Evolutionary conservation across 2,113 vertebrate species (phyloP).

Genomic region (Anarhynchus alexandrinus): DNA sequence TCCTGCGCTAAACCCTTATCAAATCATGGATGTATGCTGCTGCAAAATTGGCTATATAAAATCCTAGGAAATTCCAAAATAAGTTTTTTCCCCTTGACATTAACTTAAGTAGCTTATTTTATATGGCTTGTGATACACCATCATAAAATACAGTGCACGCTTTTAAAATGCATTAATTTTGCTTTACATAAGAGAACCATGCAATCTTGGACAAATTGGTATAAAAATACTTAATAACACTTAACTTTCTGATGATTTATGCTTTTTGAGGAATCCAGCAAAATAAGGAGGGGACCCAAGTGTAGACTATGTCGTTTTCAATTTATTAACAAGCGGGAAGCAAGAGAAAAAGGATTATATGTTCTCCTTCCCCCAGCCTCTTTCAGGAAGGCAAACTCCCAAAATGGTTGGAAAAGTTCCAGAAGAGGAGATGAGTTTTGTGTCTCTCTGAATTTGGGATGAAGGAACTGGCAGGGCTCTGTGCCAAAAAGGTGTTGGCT

Average conservation of each 20-base stretch:
- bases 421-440: constrained; percentile 27
- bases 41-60: background rate
- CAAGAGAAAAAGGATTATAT: background rate
- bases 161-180: background rate
- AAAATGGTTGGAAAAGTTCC: background rate
- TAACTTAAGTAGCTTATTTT: background rate
- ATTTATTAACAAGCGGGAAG: constrained; percentile 2
- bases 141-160: background rate
- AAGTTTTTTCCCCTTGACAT: background rate
- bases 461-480: constrained; percentile 31
- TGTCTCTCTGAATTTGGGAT: constrained; percentile 31
- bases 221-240: background rate
- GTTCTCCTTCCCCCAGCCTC: background rate
- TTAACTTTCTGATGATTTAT: background rate
- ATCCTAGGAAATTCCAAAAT: background rate
- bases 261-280: background rate
- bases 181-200: background rate
- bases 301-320: background rate
- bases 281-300: background rate
- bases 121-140: background rate
- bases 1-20: background rate
- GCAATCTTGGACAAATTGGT: background rate
- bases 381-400: background rate
- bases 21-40: background rate
- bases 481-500: constrained; percentile 25